Evolutionary conservation across 2,888 invertebrate genomes (phyloP).

Genomic region (Idaea straminata): DNA sequence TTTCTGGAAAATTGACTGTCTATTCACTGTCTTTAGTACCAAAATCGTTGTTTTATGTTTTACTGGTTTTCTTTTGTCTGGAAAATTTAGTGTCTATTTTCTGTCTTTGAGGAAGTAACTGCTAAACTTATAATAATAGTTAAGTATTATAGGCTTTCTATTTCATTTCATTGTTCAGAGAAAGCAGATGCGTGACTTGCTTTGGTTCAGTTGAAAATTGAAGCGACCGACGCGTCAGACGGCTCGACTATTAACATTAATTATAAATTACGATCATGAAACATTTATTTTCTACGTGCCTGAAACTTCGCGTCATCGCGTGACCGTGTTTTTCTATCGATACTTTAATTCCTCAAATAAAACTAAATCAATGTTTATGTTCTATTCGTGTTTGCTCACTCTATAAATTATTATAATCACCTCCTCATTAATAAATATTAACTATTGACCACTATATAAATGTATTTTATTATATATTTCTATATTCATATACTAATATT

Average conservation of each 20-base stretch:
- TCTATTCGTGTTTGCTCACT: conserved; percentile 7
- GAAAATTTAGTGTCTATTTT: no score
- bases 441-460: conserved; percentile 1
- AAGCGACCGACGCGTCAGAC: conserved; percentile 24
- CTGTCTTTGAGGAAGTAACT: no score
- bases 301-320: conserved; percentile 15
- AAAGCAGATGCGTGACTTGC: conserved; percentile 44
- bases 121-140: no score
- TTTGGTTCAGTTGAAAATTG: conserved; percentile 35
- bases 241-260: conserved; percentile 40
- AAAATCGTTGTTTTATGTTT: no score
- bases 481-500: conserved; percentile 5
- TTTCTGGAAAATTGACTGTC: background rate
- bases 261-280: conserved; percentile 37
- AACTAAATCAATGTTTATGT: conserved; percentile 9
- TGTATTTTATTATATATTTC: conserved; percentile 11
- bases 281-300: conserved; percentile 22
- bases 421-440: conserved; percentile 16
- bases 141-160: background rate
- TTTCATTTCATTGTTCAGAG: conserved; percentile 16
- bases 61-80: no score
- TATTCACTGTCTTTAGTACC: no score
- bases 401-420: conserved; percentile 16
- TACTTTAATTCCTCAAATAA: conserved; percentile 20
- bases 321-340: conserved; percentile 26